A percentile compares a stretch with the other conserved stretches of the same genome.
Evolutionary conservation across 2,113 vertebrate genomes (phyloP).

Genomic region (Bos javanicus): DNA sequence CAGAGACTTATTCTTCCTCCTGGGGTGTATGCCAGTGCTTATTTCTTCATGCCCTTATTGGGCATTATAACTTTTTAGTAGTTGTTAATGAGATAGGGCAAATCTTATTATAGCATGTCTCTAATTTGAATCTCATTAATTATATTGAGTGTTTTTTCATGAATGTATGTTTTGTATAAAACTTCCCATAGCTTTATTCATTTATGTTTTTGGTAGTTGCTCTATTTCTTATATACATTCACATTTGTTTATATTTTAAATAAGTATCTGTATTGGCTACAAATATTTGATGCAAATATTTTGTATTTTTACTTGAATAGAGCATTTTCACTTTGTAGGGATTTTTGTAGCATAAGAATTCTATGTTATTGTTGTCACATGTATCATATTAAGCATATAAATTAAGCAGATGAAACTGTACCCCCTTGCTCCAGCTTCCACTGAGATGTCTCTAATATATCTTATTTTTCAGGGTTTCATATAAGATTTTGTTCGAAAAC

Average conservation of each 20-base stretch:
- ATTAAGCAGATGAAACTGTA: not conserved
- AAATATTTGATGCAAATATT: not conserved
- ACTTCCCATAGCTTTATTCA: not conserved
- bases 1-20: not conserved
- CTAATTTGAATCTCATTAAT: conserved; percentile 6
- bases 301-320: not conserved
- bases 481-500: not conserved
- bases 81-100: not conserved
- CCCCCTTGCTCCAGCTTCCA: not conserved
- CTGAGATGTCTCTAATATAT: not conserved
- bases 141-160: not conserved
- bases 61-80: not conserved
- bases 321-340: not conserved
- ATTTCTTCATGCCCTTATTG: not conserved
- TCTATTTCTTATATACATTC: not conserved
- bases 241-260: not conserved
- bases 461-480: not conserved
- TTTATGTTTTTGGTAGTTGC: not conserved
- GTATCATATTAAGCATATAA: not conserved
- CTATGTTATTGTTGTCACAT: not conserved
- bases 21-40: not conserved
- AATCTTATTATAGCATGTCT: not conserved
- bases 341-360: not conserved
- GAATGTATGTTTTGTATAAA: not conserved
- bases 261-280: not conserved